Percentiles rank a stretch among this genome's conserved stretches.
Evolutionary conservation across 2,113 vertebrate genomes (phyloP).

Genomic region (Alligator mississippiensis): DNA sequence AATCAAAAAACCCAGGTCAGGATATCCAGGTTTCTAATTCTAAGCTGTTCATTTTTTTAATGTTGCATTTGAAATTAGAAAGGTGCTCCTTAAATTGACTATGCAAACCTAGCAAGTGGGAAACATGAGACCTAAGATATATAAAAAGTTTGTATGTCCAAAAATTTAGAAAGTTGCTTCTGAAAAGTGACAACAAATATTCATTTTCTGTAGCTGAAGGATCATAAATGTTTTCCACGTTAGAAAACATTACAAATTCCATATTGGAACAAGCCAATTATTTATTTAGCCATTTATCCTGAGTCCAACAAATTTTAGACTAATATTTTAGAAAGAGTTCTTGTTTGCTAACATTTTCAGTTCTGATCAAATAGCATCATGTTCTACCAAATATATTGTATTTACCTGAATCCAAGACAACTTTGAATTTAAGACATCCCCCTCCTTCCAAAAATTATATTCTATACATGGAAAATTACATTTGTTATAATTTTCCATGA

Average conservation of each 20-base stretch:
- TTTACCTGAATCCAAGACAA: background rate
- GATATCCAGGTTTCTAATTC: background rate
- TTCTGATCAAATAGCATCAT: background rate
- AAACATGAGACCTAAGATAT: background rate
- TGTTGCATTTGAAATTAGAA: background rate
- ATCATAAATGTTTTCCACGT: background rate
- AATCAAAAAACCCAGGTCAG: background rate
- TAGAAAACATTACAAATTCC: background rate
- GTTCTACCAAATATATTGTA: background rate
- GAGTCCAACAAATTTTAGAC: background rate
- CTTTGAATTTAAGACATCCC: too few relatives aligned
- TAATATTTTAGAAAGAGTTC: background rate
- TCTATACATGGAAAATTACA: too few relatives aligned
- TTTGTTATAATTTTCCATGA: too few relatives aligned
- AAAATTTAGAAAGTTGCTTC: background rate
- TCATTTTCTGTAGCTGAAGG: background rate
- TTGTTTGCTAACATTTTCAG: background rate
- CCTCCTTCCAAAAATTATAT: too few relatives aligned
- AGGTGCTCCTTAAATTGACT: background rate
- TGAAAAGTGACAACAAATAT: background rate
- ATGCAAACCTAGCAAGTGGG: background rate
- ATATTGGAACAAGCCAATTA: background rate
- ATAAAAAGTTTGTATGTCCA: background rate
- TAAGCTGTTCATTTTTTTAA: background rate
- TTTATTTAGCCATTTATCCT: background rate